phyloP scores from a whole-genome alignment of 2,797 vertebrate genomes.

The Potorous gilbertii region DNA sequence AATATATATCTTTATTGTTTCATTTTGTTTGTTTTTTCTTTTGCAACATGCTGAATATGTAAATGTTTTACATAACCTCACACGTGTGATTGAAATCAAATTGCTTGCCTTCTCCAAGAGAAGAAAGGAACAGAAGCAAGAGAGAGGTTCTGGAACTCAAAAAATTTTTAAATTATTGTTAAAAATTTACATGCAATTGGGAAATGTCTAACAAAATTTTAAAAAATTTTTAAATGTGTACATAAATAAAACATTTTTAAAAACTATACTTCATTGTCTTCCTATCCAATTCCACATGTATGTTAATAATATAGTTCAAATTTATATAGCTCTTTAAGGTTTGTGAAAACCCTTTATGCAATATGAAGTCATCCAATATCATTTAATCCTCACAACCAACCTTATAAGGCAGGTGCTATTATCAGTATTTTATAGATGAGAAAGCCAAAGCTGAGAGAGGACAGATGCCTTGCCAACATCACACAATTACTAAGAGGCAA shows the following conservation, averaged over 20 bases:
- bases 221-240: not conserved
- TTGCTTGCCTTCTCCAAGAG: too few species aligned
- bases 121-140: too few species aligned
- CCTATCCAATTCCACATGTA: not conserved
- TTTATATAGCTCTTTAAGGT: not conserved
- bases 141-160: too few species aligned
- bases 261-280: not conserved
- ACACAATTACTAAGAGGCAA: not conserved
- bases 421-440: constrained; percentile 30
- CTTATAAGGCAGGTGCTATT: not conserved
- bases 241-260: not conserved
- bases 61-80: too few species aligned
- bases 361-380: not conserved
- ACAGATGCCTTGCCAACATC: constrained; percentile 28
- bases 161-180: too few species aligned
- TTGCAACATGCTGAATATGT: too few species aligned
- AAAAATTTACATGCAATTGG: too few species aligned
- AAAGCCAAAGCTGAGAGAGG: not conserved
- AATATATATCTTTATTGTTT: too few species aligned
- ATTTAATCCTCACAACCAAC: not conserved
- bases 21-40: too few species aligned
- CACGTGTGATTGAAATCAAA: too few species aligned
- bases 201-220: not conserved
- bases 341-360: not conserved
- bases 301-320: not conserved